These are phyloP conservation scores for Pycnonotus jocosus DNA, from an alignment of 2,113 vertebrate species.

Conservation along the genomic window DNA sequence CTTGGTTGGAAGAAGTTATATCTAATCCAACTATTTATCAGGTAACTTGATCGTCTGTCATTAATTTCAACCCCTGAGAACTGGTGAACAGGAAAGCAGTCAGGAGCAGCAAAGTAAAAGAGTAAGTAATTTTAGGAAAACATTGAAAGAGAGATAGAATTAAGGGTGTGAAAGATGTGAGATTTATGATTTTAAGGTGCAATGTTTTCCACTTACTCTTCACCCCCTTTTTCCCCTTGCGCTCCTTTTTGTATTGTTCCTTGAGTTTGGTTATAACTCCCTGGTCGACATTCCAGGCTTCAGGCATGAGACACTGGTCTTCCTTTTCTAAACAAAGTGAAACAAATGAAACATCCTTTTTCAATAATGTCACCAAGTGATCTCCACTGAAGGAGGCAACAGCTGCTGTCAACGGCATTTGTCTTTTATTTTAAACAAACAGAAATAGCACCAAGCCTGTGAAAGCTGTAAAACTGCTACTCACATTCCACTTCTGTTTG, in stretches of 20 bases:
- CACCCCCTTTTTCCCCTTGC: slow-evolving; percentile 99
- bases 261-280: slow-evolving; percentile 99
- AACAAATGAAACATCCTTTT: slow-evolving; percentile 87
- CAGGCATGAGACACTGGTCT: slow-evolving; percentile 91
- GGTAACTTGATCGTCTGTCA: slow-evolving; percentile 21
- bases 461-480: slow-evolving; percentile 34
- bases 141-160: slow-evolving; percentile 73
- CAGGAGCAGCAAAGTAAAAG: slow-evolving; percentile 80
- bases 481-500: neutral
- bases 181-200: slow-evolving; percentile 72
- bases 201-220: slow-evolving; percentile 98
- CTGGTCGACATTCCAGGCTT: slow-evolving; percentile 99
- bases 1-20: neutral
- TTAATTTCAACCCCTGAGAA: slow-evolving; percentile 78
- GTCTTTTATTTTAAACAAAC: slow-evolving; percentile 42
- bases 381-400: slow-evolving; percentile 53
- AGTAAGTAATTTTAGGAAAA: slow-evolving; percentile 82
- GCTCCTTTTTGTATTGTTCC: slow-evolving; percentile 99
- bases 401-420: slow-evolving; percentile 46
- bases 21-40: slow-evolving; percentile 32
- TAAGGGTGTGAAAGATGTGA: slow-evolving; percentile 70
- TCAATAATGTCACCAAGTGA: slow-evolving; percentile 68
- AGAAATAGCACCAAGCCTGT: slow-evolving; percentile 44
- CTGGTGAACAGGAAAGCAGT: slow-evolving; percentile 70
- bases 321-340: slow-evolving; percentile 96